Evolutionary conservation across 2,888 invertebrate species (phyloP), one percentile per base, ranked within the genome.

Genomic region (Spodoptera littoralis): DNA sequence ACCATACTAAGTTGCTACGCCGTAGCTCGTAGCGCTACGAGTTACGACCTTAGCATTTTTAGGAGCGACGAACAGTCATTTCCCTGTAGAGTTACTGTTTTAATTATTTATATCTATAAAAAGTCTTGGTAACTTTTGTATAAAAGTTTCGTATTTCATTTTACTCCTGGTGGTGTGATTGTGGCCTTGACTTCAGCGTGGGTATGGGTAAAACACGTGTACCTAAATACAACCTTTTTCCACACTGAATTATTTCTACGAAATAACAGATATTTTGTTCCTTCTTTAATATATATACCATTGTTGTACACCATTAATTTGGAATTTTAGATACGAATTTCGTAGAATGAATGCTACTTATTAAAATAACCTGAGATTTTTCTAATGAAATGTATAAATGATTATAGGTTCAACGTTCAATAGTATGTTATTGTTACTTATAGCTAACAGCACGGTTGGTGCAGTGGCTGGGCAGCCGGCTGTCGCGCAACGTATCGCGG

Each of bases 81-180:
- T 66, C 51, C 48, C 58, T 44, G 11, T 51, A 52, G 66, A 62
- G 61, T 68, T 69, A 59, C 62, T 56, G 43, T 46, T 70, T 76
- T 70, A 78, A 82, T 83, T 80, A 82, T 75, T 63, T 70, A 73
- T 60, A 63, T 58, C 27, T n/a, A 60, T 61, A 76, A 79, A 77
- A 77, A 74, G 42, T 62, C 43, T 61, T 54, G 63, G 54, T 53
- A 76, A 77, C 63, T 73, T 76, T 47, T 61, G 57, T 66, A 60
- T 65, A 61, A 58, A 73, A 83, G 72, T 79, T 79, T 75, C 59
- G 56, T 64, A 69, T 80, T 76, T 73, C 48, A 81, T 82, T 79
- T 77, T 70, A 45, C 53, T 70, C 63, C 61, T 60, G 56, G 60
- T 61, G 62, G 69, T 51, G 49, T 54, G 42, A 30, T 69, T 55